Percentiles rank a stretch among this genome's conserved stretches.
Evolutionary conservation across 1,140 invertebrate species (phyloP).

Genomic region (Hyphantria cunea): DNA sequence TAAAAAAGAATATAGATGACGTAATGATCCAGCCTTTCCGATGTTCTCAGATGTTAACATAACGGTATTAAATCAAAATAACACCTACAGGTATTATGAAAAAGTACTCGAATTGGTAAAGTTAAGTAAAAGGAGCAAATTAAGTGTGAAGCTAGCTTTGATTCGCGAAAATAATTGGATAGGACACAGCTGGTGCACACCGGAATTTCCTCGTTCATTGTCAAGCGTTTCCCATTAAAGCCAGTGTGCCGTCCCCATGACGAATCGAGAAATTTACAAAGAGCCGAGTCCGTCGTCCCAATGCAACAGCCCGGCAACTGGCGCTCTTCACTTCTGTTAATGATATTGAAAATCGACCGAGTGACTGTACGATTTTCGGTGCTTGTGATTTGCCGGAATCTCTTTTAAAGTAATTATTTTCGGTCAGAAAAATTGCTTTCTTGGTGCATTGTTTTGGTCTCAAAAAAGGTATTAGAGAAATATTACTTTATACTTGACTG

Average conservation of each 20-base stretch:
- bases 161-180: constrained; percentile 49
- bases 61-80: background rate
- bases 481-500: background rate
- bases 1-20: constrained; percentile 13
- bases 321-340: constrained; percentile 37
- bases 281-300: constrained; percentile 29
- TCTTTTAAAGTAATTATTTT: constrained; percentile 20
- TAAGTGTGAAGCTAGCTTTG: constrained; percentile 11
- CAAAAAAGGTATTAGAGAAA: background rate
- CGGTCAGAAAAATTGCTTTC: constrained; percentile 4
- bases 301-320: constrained; percentile 27
- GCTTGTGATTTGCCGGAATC: constrained; percentile 29
- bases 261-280: constrained; percentile 51
- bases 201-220: constrained; percentile 49
- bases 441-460: background rate
- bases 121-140: constrained; percentile 5
- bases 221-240: constrained; percentile 44
- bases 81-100: too few relatives aligned
- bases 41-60: constrained; percentile 15
- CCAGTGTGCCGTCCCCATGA: constrained; percentile 39
- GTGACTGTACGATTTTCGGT: constrained; percentile 40
- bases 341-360: constrained; percentile 42
- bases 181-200: constrained; percentile 37
- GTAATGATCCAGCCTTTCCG: constrained; percentile 12
- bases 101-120: background rate